Percentiles rank a stretch among this genome's conserved stretches.
Evolutionary conservation across 1,140 invertebrate genomes (phyloP).

Genomic region (Chironomus tepperi): DNA sequence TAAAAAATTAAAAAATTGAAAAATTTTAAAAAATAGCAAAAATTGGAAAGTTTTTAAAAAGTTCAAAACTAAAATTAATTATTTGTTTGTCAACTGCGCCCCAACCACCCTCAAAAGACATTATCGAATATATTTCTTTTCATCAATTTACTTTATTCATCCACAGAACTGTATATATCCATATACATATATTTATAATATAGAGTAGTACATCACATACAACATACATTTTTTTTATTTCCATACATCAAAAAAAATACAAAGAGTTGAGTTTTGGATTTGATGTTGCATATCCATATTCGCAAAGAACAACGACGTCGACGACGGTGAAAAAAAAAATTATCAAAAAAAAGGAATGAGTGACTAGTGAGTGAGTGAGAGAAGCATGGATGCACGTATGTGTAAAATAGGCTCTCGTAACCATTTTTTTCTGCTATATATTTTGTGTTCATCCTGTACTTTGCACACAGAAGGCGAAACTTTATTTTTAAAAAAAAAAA

Average conservation of each 20-base stretch:
- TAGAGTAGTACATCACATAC: no score
- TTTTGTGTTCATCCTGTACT: background rate
- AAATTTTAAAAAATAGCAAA: no score
- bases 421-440: background rate
- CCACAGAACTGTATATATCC: background rate
- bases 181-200: background rate
- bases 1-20: no score
- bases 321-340: background rate
- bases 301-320: conserved; percentile 1
- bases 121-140: no score
- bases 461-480: background rate
- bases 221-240: no score
- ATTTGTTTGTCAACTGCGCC: no score
- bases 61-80: no score
- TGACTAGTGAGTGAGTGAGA: background rate
- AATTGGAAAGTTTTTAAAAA: no score
- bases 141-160: background rate
- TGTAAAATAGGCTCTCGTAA: conserved; percentile 12
- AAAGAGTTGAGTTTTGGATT: background rate
- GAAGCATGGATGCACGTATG: background rate
- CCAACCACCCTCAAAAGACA: no score
- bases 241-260: no score
- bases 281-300: conserved; percentile 9
- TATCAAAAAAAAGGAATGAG: background rate
- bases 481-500: background rate